Evolutionary conservation across 2,888 invertebrate genomes (phyloP), one percentile per base, ranked within the genome.

Genomic region (Atrina japonica): DNA sequence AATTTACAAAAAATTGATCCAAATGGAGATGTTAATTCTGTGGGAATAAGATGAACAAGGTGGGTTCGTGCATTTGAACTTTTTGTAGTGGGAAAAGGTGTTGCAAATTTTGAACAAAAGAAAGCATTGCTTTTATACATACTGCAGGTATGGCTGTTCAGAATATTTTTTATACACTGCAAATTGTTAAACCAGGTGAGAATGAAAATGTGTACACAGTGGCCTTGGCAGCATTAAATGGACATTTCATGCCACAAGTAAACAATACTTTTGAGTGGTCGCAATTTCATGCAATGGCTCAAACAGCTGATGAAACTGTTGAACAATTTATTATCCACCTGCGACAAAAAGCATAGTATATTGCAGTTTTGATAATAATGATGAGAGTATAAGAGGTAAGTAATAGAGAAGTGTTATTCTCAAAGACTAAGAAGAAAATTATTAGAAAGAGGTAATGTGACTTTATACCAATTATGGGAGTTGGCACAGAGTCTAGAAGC

Each of bases 331-430:
- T 74, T 14, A 70, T 67, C 0, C 29, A 67, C 2, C 25, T 70
- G 18, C 59, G 65, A 50, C 59, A 64, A 25, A 59, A 63, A 40
- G 60, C 64, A 58, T 3, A 2, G 66, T 52, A 18, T 56, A 56
- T 18, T 80, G 77, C 60, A 59, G 73, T 3, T 80, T 77, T 59
- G 53, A 30, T 0, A 55, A 74, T 40, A 49, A 49, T 3, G 68
- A 75, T 27, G 70, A 70, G 29, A 35, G 55, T 25, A 72, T 80
- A 5, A 9, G 77, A 2, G 79, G 77, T 52, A 77, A n/a, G 64
- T 79, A 11, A 68, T 79, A 14, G 72, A 35, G 35, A 59, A 66
- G 27, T 72, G 75, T 53, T 6, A 3, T 0, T 69, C 66, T 11
- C 47, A 47, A 7, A 45, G 27, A 14, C 21, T 80, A 14, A 41